Percentiles rank a stretch among this genome's conserved stretches.
Conservation (phyloP, 2,888 invertebrate species). For the Subacronicta megacephala region DNA sequence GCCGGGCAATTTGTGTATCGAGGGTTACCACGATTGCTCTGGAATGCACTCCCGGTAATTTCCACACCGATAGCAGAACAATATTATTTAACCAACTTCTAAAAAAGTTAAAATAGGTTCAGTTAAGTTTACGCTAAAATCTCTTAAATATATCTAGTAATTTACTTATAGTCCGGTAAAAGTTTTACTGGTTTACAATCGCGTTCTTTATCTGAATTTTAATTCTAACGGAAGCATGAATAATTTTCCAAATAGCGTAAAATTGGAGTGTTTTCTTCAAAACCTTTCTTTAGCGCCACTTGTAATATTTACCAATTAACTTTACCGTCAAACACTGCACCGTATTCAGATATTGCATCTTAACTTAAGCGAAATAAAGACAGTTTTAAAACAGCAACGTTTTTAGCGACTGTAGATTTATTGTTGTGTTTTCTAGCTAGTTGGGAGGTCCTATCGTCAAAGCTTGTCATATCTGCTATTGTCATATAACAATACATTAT, state of each 20-base stretch:
- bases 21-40: constrained; percentile 64
- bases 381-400: neutral
- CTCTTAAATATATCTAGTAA: too few relatives aligned
- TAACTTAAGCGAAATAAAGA: neutral
- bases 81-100: too few relatives aligned
- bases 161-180: too few relatives aligned
- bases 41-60: constrained; percentile 73
- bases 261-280: constrained; percentile 63
- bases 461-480: constrained; percentile 77
- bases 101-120: too few relatives aligned
- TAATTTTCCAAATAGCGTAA: constrained; percentile 67
- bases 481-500: constrained; percentile 58
- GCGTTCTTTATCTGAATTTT: constrained; percentile 34
- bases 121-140: too few relatives aligned
- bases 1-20: constrained; percentile 81
- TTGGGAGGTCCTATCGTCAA: constrained; percentile 81
- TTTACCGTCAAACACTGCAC: neutral
- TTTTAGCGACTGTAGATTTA: neutral
- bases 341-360: neutral
- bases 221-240: constrained; percentile 62
- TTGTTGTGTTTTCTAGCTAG: constrained; percentile 31
- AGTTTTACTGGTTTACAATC: neutral
- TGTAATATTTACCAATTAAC: constrained; percentile 6
- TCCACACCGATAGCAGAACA: constrained; percentile 61
- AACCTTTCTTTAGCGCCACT: constrained; percentile 71